These are phyloP conservation scores for Cyanistes caeruleus DNA, from an alignment of 2,113 vertebrate species.

Conservation along the genomic window DNA sequence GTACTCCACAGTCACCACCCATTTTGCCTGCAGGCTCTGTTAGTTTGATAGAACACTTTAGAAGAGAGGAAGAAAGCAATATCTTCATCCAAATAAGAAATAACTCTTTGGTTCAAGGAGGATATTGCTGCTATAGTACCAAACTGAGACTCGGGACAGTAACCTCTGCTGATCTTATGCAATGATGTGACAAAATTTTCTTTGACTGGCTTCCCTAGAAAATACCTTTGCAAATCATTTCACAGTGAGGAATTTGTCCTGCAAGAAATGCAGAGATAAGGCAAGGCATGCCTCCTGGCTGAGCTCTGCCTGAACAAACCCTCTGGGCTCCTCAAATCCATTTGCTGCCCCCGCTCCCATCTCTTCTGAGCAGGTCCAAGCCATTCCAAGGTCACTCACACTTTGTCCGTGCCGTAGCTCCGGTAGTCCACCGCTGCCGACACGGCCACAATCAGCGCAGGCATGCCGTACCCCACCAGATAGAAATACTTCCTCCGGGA, in stretches of 20 bases:
- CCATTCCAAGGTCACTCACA: constrained; percentile 80
- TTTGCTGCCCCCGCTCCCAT: background rate
- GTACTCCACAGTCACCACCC: background rate
- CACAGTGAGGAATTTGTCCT: background rate
- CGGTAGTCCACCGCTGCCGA: constrained; percentile 94
- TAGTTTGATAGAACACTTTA: background rate
- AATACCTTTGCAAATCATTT: background rate
- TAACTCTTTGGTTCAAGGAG: background rate
- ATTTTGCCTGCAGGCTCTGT: background rate
- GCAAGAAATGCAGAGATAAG: background rate
- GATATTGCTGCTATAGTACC: background rate
- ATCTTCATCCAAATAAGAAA: background rate
- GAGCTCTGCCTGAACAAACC: background rate
- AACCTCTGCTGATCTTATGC: background rate
- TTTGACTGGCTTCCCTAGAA: background rate
- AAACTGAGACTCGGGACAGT: background rate
- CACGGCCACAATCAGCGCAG: constrained; percentile 91
- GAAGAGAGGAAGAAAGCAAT: background rate
- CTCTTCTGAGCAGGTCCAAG: background rate
- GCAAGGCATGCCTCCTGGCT: background rate
- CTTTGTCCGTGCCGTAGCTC: constrained; percentile 94
- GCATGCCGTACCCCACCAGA: constrained; percentile 93
- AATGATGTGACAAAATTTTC: background rate
- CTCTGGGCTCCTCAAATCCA: background rate
- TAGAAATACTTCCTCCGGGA: constrained; percentile 95